Evolutionary conservation across 2,888 invertebrate genomes (phyloP), one percentile per base, ranked within the genome.

Genomic region (Metalampra italica): DNA sequence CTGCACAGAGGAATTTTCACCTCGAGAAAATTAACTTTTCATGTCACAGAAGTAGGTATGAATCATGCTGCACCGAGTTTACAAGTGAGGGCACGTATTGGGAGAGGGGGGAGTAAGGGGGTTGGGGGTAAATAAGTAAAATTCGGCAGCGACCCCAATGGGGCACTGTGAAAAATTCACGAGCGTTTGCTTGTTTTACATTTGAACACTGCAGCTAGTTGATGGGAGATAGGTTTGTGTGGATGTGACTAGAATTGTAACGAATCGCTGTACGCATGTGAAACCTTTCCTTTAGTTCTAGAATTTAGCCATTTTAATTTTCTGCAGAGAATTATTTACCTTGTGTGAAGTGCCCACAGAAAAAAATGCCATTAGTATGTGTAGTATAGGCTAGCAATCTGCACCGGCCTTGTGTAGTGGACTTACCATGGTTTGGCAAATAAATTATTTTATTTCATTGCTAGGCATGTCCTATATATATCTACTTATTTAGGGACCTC

Each of bases 121-220:
- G n/a, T n/a, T n/a, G n/a, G 9, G 36, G 15, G 14, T 46, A 34
- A 46, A 46, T 46, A 46, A 46, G 46, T 46, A 40, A 46, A 46
- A 46, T 46, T 46, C 46, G 46, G 46, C 46, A 32, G 15, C 40
- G 39, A 14, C 39, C 39, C 39, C 14, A 13, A 14, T 13, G n/a
- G 32, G 46, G 29, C 9, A 1, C 47, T 40, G 52, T 64, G 55
- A 59, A 65, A 36, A 9, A 65, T 45, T 15, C 45, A 38, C 45
- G 29, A 40, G 46, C 22, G 55, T 53, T 46, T 38, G 56, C 51
- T 61, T 60, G 68, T 62, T 68, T 66, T 62, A 65, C 62, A 65
- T 64, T 66, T 66, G 51, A 51, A 47, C 45, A 49, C 41, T 43
- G 50, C 50, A 59, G 42, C 51, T 51, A 53, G 36, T n/a, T n/a